phyloP scores from a whole-genome alignment of 2,113 vertebrate species.

The Ariopsis seemanni region DNA sequence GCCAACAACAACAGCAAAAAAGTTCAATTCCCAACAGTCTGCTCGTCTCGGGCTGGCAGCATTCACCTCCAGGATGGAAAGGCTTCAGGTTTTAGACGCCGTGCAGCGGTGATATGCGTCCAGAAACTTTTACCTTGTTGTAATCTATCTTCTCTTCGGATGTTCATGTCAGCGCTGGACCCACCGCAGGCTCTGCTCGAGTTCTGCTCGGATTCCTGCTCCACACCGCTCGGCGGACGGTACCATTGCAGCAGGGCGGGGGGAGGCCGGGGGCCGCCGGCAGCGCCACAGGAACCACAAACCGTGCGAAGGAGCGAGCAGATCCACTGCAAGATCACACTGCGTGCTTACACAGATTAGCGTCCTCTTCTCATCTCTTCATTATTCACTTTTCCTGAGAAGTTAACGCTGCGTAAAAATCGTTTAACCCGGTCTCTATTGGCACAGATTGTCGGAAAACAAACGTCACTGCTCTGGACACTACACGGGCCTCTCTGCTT shows the following conservation, averaged over 20 bases:
- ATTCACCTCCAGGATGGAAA: background rate
- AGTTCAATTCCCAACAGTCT: constrained; percentile 11
- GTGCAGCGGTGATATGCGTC: background rate
- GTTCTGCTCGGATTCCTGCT: background rate
- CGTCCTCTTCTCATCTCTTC: background rate
- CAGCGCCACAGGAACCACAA: background rate
- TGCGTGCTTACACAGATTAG: background rate
- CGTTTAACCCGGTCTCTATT: constrained; percentile 18
- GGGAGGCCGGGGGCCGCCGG: background rate
- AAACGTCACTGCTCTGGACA: constrained; percentile 6
- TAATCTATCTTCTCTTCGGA: background rate
- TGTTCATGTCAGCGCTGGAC: constrained; percentile 18
- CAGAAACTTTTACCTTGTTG: background rate
- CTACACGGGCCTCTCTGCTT: background rate
- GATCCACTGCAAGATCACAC: background rate
- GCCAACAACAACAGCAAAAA: background rate
- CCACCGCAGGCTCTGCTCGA: background rate
- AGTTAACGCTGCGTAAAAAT: background rate
- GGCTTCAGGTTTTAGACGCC: constrained; percentile 1
- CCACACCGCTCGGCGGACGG: constrained; percentile 31
- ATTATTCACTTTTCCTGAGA: background rate
- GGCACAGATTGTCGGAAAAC: constrained; percentile 20
- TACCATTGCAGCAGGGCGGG: constrained; percentile 32
- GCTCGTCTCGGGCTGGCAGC: background rate
- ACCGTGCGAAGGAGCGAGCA: background rate